Evolutionary conservation across 2,888 invertebrate genomes (phyloP).

Genomic region (Siphonodentalium dalli): DNA sequence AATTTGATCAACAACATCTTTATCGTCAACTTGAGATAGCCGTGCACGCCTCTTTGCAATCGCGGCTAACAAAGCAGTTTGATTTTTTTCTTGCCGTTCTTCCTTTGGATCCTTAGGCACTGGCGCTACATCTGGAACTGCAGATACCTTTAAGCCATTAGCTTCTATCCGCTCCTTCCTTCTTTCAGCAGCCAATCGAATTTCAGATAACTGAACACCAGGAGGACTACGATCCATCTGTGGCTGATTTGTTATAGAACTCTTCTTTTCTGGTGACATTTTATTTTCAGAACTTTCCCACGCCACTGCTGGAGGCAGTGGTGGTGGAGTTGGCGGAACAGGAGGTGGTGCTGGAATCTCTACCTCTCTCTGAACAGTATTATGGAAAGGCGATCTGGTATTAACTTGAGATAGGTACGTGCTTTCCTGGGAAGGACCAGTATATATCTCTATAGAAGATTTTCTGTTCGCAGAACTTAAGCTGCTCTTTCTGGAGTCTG

Average conservation of each 20-base stretch:
- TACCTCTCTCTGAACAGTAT: not conserved
- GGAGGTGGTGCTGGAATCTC: slow-evolving; percentile 20
- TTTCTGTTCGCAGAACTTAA: no score
- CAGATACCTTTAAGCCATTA: slow-evolving; percentile 38
- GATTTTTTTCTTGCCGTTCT: slow-evolving; percentile 33
- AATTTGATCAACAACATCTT: slow-evolving; percentile 48
- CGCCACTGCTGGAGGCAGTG: slow-evolving; percentile 24
- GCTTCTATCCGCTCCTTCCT: slow-evolving; percentile 47
- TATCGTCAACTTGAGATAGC: slow-evolving; percentile 45
- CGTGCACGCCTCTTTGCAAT: slow-evolving; percentile 52
- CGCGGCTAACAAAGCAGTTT: slow-evolving; percentile 58
- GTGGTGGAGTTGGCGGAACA: slow-evolving; percentile 32
- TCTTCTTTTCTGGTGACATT: slow-evolving; percentile 16
- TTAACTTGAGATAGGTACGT: not conserved
- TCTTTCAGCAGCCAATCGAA: slow-evolving; percentile 54
- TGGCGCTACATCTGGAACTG: slow-evolving; percentile 20
- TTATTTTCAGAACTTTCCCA: slow-evolving; percentile 16
- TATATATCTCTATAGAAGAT: no score
- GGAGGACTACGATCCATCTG: slow-evolving; percentile 20
- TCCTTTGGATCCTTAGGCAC: slow-evolving; percentile 17
- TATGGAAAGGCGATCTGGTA: no score
- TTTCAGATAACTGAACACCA: slow-evolving; percentile 37
- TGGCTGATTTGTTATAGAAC: slow-evolving; percentile 19
- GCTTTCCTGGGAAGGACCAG: not conserved
- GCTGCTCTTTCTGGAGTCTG: no score